Conservation (phyloP, 2,113 vertebrate species). For the Brachyhypopomus gauderio region DNA sequence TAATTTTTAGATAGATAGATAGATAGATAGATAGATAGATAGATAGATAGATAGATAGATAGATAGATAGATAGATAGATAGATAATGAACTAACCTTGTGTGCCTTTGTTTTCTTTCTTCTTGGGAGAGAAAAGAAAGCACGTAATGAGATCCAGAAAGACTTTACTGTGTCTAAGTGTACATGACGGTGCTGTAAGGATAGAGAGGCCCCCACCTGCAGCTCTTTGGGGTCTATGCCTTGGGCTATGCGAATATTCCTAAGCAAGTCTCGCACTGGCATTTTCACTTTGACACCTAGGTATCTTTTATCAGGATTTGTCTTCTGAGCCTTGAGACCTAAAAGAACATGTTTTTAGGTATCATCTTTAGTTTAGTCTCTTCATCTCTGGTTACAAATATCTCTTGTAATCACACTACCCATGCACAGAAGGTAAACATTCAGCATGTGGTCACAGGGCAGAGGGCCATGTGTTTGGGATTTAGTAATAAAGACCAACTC, state of each 20-base stretch:
- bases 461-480: too few relatives aligned
- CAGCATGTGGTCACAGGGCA: too few relatives aligned
- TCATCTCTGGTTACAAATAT: background rate
- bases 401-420: background rate
- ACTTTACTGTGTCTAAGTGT: too few relatives aligned
- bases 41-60: too few relatives aligned
- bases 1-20: too few relatives aligned
- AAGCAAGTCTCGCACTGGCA: constrained; percentile 83
- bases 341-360: constrained; percentile 2
- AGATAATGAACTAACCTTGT: constrained; percentile 58
- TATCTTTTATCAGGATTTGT: constrained; percentile 71
- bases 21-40: too few relatives aligned
- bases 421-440: too few relatives aligned
- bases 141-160: background rate
- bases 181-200: background rate
- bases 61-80: too few relatives aligned
- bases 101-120: constrained; percentile 39
- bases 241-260: constrained; percentile 74
- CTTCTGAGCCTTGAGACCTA: constrained; percentile 61
- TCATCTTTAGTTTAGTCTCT: too few relatives aligned
- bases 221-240: constrained; percentile 62
- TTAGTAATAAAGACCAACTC: too few relatives aligned
- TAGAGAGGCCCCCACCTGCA: constrained; percentile 66
- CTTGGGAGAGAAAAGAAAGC: constrained; percentile 14
- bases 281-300: constrained; percentile 83